Percentiles rank a stretch among this genome's conserved stretches.
Conservation (phyloP, 2,797 vertebrate genomes). For the Sebastolobus altivelis region DNA sequence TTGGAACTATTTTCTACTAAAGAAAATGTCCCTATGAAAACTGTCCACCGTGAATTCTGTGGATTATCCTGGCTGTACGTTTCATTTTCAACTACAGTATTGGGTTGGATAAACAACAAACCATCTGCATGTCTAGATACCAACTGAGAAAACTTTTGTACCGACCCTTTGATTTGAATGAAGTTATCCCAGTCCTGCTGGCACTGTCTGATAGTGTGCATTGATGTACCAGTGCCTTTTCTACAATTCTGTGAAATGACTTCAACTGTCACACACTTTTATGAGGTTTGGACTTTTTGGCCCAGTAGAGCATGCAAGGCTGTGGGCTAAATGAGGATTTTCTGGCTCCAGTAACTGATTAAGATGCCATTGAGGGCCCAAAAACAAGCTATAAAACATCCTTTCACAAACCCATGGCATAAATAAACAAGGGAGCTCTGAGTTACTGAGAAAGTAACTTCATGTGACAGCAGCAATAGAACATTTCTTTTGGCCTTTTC, state of each 20-base stretch:
- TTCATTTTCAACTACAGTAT: neutral
- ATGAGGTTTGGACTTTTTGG: neutral
- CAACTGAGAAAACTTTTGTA: neutral
- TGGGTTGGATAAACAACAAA: neutral
- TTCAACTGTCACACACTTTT: neutral
- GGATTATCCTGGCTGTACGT: neutral
- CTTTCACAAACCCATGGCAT: neutral
- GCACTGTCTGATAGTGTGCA: neutral
- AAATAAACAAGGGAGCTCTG: constrained; percentile 5
- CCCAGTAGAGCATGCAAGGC: constrained; percentile 3
- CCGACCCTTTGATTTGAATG: neutral
- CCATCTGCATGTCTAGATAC: neutral
- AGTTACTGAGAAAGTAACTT: neutral
- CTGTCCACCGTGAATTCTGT: neutral
- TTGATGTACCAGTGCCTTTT: constrained; percentile 9
- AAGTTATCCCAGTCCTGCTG: neutral
- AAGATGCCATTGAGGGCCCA: neutral
- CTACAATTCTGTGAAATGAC: constrained; percentile 1
- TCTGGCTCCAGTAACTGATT: constrained; percentile 12
- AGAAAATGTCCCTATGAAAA: neutral
- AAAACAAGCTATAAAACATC: neutral
- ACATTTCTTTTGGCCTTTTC: neutral
- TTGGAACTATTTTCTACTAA: neutral
- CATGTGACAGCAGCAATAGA: neutral
- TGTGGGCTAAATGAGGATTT: constrained; percentile 16